phyloP scores from a whole-genome alignment of 2,888 invertebrate genomes.

The Cryptocheilus praepositus region DNA sequence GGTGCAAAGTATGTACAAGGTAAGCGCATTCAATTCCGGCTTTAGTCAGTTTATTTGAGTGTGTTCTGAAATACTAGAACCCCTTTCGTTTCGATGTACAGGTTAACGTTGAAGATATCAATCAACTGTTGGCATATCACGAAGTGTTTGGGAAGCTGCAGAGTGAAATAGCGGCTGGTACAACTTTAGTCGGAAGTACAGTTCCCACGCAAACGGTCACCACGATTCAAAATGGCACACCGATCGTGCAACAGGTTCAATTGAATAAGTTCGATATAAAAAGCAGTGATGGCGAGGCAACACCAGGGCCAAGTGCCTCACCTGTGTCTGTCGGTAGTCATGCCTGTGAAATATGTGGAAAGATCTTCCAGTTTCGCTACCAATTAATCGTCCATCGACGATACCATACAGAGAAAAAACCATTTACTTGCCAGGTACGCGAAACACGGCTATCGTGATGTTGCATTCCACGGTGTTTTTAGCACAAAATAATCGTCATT shows the following conservation, averaged over 20 bases:
- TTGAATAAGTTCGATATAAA: conserved; percentile 73
- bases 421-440: conserved; percentile 81
- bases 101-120: conserved; percentile 88
- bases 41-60: too few species aligned
- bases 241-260: conserved; percentile 71
- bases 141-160: conserved; percentile 88
- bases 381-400: conserved; percentile 91
- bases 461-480: conserved; percentile 51
- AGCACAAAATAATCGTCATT: background rate
- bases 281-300: conserved; percentile 70
- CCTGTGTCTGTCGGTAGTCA: conserved; percentile 81
- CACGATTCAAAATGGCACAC: conserved; percentile 72
- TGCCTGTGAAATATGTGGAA: conserved; percentile 89
- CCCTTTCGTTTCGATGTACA: conserved; percentile 32
- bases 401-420: conserved; percentile 90
- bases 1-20: conserved; percentile 88
- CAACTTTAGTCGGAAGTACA: conserved; percentile 71
- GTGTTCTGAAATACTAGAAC: too few species aligned
- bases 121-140: conserved; percentile 89
- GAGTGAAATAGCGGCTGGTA: conserved; percentile 77
- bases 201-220: conserved; percentile 73
- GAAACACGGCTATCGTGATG: background rate
- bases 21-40: conserved; percentile 52
- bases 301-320: conserved; percentile 77
- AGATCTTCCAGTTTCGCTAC: conserved; percentile 91